phyloP scores from a whole-genome alignment of 1,140 invertebrate genomes.

The Drosophila carrolli region DNA sequence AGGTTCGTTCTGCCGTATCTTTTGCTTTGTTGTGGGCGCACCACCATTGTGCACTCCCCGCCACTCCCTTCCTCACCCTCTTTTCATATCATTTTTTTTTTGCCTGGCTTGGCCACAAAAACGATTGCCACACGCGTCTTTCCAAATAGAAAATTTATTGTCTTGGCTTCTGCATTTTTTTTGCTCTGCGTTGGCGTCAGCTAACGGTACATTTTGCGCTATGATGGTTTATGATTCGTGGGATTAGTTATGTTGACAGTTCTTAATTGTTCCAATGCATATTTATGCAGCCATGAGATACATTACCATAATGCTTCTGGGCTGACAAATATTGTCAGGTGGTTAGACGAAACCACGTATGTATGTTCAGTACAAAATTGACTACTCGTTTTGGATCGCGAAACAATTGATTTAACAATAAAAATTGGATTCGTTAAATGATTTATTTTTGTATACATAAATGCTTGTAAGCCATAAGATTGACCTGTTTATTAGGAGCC shows the following conservation, averaged over 20 bases:
- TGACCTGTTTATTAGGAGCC: too few relatives aligned
- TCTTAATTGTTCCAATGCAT: constrained; percentile 40
- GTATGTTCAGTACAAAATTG: neutral
- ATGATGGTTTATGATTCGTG: constrained; percentile 43
- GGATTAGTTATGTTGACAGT: constrained; percentile 35
- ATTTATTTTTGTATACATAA: too few relatives aligned
- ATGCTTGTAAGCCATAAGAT: too few relatives aligned
- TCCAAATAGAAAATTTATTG: constrained; percentile 67
- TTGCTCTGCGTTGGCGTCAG: constrained; percentile 24
- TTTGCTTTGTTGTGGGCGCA: constrained; percentile 58
- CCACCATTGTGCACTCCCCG: constrained; percentile 12
- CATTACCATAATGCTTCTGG: neutral
- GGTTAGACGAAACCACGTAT: neutral
- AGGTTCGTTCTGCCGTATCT: constrained; percentile 4
- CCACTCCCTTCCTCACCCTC: constrained; percentile 1
- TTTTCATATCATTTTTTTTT: constrained; percentile 8
- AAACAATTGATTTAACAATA: too few relatives aligned
- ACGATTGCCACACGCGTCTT: constrained; percentile 64
- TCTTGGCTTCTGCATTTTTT: constrained; percentile 33
- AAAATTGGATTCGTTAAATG: too few relatives aligned
- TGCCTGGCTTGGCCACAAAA: constrained; percentile 30
- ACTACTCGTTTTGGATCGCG: too few relatives aligned
- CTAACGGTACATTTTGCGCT: constrained; percentile 56
- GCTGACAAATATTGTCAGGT: neutral
- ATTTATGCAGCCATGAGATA: constrained; percentile 6